phyloP scores from a whole-genome alignment of 2,113 vertebrate species.

The Polypterus senegalus region DNA sequence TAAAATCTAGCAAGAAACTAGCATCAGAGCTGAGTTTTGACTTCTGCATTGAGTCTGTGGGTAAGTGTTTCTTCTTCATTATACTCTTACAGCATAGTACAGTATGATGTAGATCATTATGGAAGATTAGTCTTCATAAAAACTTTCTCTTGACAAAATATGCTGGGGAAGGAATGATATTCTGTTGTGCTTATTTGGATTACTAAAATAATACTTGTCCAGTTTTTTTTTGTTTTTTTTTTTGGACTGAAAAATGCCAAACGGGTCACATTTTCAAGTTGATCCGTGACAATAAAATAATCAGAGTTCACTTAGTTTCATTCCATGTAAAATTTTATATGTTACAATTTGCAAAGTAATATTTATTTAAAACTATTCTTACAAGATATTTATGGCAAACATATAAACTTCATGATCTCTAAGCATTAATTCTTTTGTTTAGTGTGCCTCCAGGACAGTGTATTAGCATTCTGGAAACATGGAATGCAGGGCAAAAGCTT shows the following conservation, averaged over 20 bases:
- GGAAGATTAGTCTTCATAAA: neutral
- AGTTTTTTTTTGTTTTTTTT: conserved; percentile 9
- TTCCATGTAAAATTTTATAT: no score
- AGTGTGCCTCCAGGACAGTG: conserved; percentile 98
- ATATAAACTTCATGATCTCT: no score
- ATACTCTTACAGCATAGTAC: neutral
- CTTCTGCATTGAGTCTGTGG: conserved; percentile 90
- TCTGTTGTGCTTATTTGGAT: no score
- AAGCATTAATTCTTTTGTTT: conserved; percentile 1
- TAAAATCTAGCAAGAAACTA: conserved; percentile 95
- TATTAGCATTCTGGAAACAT: conserved; percentile 96
- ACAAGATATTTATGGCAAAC: no score
- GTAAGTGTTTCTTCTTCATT: conserved; percentile 45
- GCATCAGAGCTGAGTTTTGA: conserved; percentile 95
- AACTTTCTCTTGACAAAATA: no score
- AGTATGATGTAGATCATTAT: neutral
- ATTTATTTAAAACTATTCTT: no score
- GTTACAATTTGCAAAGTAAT: no score
- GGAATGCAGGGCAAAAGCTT: conserved; percentile 98
- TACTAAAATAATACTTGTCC: neutral
- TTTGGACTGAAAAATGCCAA: no score
- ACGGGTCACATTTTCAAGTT: no score
- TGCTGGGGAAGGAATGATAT: no score
- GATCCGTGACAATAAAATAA: no score
- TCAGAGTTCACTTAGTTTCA: no score